Evolutionary conservation across 2,888 invertebrate genomes (phyloP), one percentile per base, ranked within the genome.

Genomic region (Petrolisthes cinctipes): DNA sequence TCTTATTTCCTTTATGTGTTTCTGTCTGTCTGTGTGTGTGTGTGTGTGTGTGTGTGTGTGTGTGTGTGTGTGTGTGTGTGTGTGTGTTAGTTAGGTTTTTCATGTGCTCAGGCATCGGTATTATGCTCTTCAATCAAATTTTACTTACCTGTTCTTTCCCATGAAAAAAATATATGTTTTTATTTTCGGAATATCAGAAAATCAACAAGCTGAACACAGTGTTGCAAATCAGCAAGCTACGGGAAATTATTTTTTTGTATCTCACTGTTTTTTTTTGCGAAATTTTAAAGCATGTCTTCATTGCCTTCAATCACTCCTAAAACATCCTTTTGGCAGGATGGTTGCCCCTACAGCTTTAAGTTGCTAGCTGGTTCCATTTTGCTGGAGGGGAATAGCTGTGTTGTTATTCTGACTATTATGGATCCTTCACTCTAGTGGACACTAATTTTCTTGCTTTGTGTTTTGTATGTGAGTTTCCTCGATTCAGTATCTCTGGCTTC

Each of bases 11-110:
- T 71, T 11, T 61, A n/a, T 68, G 20, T 57, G 37, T 66, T 5
- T 71, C 14, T 68, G 54, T 14, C 11, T 51, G 57, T 54, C 20
- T 54, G 57, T 54, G 71, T 37, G 20, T 80, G 80, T 80, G 54
- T 80, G 79, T 56, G 51, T 80, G 80, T 61, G n/a, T 80, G 80
- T 37, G 51, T 57, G 61, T 71, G 37, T 82, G 82, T 71, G 66
- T 71, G 82, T 66, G 37, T 53, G 17, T 71, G 61, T 53, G 82
- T 61, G n/a, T 66, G 66, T 82, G 9, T 80, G 80, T 80, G 61
- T 61, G 61, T 61, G 20, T 80, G 14, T 56, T 17, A 1, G 20
- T 73, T 17, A 7, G 73, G n/a, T 53, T 78, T 37, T 78, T 78
- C 51, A 57, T 61, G 1, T 80, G 80, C 57, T 20, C 5, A 20